Evolutionary conservation across 1,140 invertebrate species (phyloP).

Genomic region (Euwallacea similis): DNA sequence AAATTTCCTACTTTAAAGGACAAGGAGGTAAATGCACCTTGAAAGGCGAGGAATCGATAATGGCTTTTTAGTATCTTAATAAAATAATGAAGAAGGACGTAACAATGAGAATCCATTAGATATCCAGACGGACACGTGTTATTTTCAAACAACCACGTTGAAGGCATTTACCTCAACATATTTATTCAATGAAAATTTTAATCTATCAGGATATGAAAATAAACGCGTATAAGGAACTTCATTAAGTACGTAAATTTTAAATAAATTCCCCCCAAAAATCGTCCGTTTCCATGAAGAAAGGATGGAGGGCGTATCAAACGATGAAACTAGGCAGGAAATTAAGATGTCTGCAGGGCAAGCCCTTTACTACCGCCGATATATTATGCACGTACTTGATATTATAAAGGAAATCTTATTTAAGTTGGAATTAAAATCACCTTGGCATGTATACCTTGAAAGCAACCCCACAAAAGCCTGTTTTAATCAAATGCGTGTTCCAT

Average conservation of each 20-base stretch:
- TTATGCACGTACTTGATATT: constrained; percentile 30
- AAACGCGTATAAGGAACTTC: too few relatives aligned
- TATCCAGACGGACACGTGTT: constrained; percentile 17
- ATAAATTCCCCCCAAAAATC: neutral
- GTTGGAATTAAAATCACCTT: constrained; percentile 33
- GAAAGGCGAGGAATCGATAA: constrained; percentile 26
- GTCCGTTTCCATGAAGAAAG: neutral
- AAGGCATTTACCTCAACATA: neutral
- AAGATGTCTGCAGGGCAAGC: constrained; percentile 24
- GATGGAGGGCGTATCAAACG: neutral
- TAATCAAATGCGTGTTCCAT: constrained; percentile 39
- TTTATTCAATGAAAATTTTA: too few relatives aligned
- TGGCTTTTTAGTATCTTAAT: constrained; percentile 21
- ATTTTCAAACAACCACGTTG: constrained; percentile 12
- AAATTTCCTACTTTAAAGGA: too few relatives aligned
- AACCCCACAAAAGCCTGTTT: constrained; percentile 33
- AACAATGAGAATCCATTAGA: constrained; percentile 25
- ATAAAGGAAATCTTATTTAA: constrained; percentile 37
- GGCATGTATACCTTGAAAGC: constrained; percentile 15
- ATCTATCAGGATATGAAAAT: too few relatives aligned
- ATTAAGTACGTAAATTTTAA: neutral
- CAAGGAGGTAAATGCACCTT: constrained; percentile 14
- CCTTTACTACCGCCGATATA: constrained; percentile 24
- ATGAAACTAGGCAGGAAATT: constrained; percentile 26
- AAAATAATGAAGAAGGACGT: constrained; percentile 26